phyloP scores from a whole-genome alignment of 1,140 invertebrate genomes.

The Cyrtorhinus lividipennis region DNA sequence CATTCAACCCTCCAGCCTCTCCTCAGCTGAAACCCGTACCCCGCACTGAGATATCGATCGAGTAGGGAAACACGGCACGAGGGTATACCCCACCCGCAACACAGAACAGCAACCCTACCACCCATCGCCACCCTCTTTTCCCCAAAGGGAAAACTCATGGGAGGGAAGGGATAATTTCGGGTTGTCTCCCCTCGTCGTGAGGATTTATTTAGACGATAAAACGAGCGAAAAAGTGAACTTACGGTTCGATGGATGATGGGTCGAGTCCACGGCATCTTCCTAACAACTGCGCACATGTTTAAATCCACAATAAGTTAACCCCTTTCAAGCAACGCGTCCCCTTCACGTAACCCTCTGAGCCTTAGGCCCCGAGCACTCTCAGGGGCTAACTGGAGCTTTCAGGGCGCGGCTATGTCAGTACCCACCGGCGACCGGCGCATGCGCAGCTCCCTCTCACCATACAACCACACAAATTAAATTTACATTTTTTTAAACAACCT shows the following conservation, averaged over 20 bases:
- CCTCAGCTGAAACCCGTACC: not conserved
- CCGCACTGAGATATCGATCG: slow-evolving; percentile 8
- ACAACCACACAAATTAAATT: not conserved
- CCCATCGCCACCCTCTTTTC: not conserved
- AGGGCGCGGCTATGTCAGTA: slow-evolving; percentile 4
- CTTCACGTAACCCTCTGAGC: slow-evolving; percentile 5
- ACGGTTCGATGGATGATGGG: not conserved
- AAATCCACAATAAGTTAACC: not conserved
- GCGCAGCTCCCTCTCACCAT: not conserved
- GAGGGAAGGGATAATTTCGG: no score
- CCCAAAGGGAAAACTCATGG: not conserved
- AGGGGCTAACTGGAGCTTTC: slow-evolving; percentile 8
- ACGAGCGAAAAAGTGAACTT: no score
- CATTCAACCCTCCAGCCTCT: not conserved
- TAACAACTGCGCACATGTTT: not conserved
- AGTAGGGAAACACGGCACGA: slow-evolving; percentile 2
- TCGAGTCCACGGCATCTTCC: not conserved
- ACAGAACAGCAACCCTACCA: not conserved
- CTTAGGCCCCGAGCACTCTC: slow-evolving; percentile 7
- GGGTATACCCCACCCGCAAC: not conserved
- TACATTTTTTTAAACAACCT: not conserved
- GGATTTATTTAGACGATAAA: not conserved
- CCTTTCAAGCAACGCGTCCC: slow-evolving; percentile 5
- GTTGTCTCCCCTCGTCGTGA: no score
- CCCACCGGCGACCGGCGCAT: not conserved